Evolutionary conservation across 2,113 vertebrate genomes (phyloP).

Genomic region (Sinocyclocheilus rhinocerous): DNA sequence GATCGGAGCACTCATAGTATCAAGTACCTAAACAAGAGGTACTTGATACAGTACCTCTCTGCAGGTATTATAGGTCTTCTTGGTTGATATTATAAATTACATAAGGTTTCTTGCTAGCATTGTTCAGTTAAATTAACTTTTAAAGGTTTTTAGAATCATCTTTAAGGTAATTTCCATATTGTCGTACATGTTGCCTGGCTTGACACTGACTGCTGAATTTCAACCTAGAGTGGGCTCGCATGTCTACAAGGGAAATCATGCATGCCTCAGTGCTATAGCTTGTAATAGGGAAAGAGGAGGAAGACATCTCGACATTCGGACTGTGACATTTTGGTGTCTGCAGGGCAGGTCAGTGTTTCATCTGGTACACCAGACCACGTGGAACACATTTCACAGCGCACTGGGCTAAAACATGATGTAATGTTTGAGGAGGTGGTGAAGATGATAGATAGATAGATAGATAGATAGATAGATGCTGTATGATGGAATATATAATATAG

Average conservation of each 20-base stretch:
- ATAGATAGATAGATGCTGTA: background rate
- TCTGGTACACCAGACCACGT: conserved; percentile 10
- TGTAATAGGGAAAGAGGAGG: background rate
- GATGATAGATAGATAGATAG: conserved; percentile 6
- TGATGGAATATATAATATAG: too few relatives aligned
- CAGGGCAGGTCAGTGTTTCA: conserved; percentile 48
- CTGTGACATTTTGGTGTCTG: conserved; percentile 34
- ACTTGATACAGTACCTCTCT: background rate
- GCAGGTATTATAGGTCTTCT: background rate
- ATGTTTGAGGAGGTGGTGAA: conserved; percentile 69
- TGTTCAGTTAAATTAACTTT: background rate
- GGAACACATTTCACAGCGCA: conserved; percentile 25
- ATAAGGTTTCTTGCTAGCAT: background rate
- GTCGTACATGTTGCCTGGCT: background rate
- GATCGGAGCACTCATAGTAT: too few relatives aligned
- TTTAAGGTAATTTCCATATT: conserved; percentile 22
- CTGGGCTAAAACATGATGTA: conserved; percentile 52
- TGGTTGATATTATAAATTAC: background rate
- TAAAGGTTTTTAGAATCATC: background rate
- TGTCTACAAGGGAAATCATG: conserved; percentile 10
- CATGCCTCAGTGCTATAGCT: conserved; percentile 29
- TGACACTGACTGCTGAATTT: conserved; percentile 23
- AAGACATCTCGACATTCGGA: conserved; percentile 6
- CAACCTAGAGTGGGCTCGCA: conserved; percentile 5
- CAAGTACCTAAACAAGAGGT: too few relatives aligned